phyloP scores from a whole-genome alignment of 2,888 invertebrate genomes.

The Boloria selene region DNA sequence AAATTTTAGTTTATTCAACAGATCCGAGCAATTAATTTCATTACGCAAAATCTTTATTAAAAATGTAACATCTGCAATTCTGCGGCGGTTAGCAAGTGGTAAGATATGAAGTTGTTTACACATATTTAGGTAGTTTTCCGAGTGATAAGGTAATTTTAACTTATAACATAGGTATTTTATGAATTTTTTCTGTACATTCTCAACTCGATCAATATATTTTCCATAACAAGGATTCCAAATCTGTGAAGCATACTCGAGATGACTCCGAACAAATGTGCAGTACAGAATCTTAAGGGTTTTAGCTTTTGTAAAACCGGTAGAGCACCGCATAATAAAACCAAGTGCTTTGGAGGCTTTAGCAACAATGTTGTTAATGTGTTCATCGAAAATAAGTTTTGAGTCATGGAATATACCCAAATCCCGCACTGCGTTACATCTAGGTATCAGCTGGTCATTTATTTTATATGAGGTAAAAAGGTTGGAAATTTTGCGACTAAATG shows the following conservation, averaged over 20 bases:
- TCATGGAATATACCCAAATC: neutral
- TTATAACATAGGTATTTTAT: neutral
- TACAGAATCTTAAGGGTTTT: neutral
- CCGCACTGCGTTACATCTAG: too few species aligned
- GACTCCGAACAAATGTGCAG: neutral
- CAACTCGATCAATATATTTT: neutral
- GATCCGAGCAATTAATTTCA: neutral
- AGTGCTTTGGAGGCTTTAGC: neutral
- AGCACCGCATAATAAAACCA: neutral
- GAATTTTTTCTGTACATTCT: neutral
- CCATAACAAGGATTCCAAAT: neutral
- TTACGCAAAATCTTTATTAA: neutral
- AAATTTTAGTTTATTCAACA: neutral
- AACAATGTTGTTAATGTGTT: neutral
- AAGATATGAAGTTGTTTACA: neutral
- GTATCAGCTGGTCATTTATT: too few species aligned
- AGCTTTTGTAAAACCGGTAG: neutral
- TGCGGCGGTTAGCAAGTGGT: slow-evolving; percentile 2
- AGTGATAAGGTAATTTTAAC: neutral
- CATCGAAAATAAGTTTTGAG: neutral
- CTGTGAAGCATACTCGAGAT: neutral
- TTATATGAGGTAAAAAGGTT: too few species aligned
- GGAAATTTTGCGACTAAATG: too few species aligned
- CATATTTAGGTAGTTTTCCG: neutral
- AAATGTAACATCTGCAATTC: slow-evolving; percentile 2